Percentiles rank a stretch among this genome's conserved stretches.
Evolutionary conservation across 2,113 vertebrate species (phyloP).

Genomic region (Bostrychus sinensis): DNA sequence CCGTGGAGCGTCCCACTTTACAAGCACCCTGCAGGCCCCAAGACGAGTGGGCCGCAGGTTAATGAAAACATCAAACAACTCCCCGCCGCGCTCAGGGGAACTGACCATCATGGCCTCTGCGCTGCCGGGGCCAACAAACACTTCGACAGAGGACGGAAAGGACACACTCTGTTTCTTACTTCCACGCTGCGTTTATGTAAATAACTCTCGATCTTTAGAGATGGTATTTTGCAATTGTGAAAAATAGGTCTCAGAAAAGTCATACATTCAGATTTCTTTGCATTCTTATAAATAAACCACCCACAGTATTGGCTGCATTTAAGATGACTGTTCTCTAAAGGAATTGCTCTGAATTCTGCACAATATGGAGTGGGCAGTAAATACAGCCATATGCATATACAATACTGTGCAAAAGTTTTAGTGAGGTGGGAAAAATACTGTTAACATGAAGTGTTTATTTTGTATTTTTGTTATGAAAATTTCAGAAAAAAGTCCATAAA

Average conservation of each 20-base stretch:
- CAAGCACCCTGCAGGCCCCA: conserved; percentile 42
- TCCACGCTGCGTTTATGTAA: conserved; percentile 7
- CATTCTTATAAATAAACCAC: conserved; percentile 18
- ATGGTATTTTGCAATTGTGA: neutral
- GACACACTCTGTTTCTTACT: neutral
- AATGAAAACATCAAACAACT: conserved; percentile 76
- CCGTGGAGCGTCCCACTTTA: conserved; percentile 50
- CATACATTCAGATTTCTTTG: conserved; percentile 8
- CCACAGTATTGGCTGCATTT: conserved; percentile 23
- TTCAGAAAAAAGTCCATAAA: too few species aligned
- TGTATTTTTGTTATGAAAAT: too few species aligned
- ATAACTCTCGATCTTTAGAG: conserved; percentile 18
- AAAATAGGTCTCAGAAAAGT: conserved; percentile 1
- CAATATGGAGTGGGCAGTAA: neutral
- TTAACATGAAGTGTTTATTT: too few species aligned
- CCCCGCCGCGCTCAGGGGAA: conserved; percentile 48
- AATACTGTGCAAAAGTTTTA: neutral
- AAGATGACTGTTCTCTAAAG: conserved; percentile 13
- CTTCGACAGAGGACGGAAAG: conserved; percentile 23
- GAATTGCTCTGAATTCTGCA: neutral
- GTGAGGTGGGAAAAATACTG: too few species aligned
- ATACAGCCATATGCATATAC: neutral
- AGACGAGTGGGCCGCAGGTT: conserved; percentile 59
- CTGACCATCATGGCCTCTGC: conserved; percentile 30
- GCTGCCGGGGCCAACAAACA: conserved; percentile 30